Evolutionary conservation across 2,113 vertebrate species (phyloP).

Genomic region (Bathybates hornii): DNA sequence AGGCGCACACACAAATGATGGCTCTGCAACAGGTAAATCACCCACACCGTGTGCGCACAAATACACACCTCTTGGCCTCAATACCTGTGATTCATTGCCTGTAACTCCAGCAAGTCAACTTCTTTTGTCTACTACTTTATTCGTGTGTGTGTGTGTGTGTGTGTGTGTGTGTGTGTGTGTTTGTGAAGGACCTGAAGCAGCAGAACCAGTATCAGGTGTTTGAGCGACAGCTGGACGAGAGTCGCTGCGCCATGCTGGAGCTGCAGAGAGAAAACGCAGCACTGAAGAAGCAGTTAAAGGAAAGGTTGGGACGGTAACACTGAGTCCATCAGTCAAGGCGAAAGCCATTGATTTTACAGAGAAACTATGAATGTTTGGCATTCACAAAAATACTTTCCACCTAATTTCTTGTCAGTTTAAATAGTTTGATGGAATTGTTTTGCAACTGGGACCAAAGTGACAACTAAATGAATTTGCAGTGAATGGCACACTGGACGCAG

Average conservation of each 20-base stretch:
- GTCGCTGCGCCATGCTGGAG: conserved; percentile 70
- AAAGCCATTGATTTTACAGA: not conserved
- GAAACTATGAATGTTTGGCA: not conserved
- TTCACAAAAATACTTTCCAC: not conserved
- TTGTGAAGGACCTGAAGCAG: conserved; percentile 76
- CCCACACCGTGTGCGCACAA: not conserved
- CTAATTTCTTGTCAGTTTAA: not conserved
- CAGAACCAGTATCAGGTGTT: conserved; percentile 78
- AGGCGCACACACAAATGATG: conserved; percentile 74
- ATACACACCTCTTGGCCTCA: not conserved
- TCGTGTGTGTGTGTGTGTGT: not conserved
- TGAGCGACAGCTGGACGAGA: conserved; percentile 73
- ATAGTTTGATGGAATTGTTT: not conserved
- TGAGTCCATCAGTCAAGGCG: not conserved
- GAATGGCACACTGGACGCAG: not conserved
- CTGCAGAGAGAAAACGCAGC: conserved; percentile 80
- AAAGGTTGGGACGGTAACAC: conserved; percentile 17
- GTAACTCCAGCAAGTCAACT: not conserved
- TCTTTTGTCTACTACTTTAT: not conserved
- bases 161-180: not conserved
- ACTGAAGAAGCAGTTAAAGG: conserved; percentile 75
- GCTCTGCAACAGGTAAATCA: conserved; percentile 71
- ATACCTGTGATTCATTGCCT: not conserved
- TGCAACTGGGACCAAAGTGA: not conserved
- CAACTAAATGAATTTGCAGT: not conserved